A percentile compares a stretch with the other conserved stretches of the same genome.
These are phyloP conservation scores for Augochlorella aurata DNA, from an alignment of 2,888 invertebrate genomes.

Conservation along the genomic window DNA sequence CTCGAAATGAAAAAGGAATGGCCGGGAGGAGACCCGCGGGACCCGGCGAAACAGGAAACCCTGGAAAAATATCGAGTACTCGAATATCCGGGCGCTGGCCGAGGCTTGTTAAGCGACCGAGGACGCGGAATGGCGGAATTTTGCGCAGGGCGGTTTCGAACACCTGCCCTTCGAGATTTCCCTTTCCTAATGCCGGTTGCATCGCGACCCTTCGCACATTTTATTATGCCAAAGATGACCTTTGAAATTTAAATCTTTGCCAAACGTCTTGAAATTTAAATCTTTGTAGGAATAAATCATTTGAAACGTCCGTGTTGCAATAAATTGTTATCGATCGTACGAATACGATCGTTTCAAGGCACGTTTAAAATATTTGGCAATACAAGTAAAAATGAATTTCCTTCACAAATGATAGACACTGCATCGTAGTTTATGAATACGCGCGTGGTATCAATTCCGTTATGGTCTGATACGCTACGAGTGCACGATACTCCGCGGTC, in stretches of 20 bases:
- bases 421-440: too few relatives aligned
- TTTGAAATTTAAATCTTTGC: too few relatives aligned
- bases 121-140: background rate
- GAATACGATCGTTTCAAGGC: too few relatives aligned
- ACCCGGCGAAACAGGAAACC: background rate
- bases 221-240: too few relatives aligned
- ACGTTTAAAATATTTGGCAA: too few relatives aligned
- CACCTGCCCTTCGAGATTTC: background rate
- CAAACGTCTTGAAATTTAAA: too few relatives aligned
- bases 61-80: conserved; percentile 10
- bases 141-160: background rate
- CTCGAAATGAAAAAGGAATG: conserved; percentile 16
- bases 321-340: too few relatives aligned
- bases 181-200: background rate
- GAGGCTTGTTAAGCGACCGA: background rate
- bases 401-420: too few relatives aligned
- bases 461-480: background rate
- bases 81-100: background rate
- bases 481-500: background rate
- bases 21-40: background rate
- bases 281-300: too few relatives aligned
- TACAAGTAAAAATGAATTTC: too few relatives aligned
- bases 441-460: background rate
- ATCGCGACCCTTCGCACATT: background rate
- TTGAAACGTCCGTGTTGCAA: too few relatives aligned